These are phyloP conservation scores for Emydocephalus ijimae DNA, from an alignment of 2,113 vertebrate genomes.

Conservation along the genomic window DNA sequence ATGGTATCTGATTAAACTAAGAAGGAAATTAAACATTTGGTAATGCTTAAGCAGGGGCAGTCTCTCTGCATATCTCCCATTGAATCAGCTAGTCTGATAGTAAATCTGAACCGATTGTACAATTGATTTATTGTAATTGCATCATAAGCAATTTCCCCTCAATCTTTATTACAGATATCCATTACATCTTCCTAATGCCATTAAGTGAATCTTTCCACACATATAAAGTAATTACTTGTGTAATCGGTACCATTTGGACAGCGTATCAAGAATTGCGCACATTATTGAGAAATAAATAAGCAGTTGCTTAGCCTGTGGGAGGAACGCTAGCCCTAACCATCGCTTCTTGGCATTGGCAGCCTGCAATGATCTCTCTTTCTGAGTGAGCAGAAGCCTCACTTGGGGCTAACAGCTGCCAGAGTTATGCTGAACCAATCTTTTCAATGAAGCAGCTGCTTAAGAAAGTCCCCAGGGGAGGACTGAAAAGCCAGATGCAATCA, in stretches of 20 bases:
- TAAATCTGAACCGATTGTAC: not conserved
- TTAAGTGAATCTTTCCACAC: conserved; percentile 2
- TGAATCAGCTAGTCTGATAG: not conserved
- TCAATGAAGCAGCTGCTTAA: not conserved
- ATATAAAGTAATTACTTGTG: conserved; percentile 5
- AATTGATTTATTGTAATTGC: not conserved
- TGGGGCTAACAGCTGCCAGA: conserved; percentile 5
- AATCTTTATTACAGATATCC: not conserved
- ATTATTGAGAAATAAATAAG: not conserved
- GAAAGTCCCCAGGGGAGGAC: not conserved
- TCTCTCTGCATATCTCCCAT: not conserved
- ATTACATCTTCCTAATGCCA: conserved; percentile 1
- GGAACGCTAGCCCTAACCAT: not conserved
- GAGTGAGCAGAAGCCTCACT: conserved; percentile 1
- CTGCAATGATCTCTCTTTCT: not conserved
- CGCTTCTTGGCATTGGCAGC: not conserved
- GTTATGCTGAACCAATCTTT: not conserved
- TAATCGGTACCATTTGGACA: not conserved
- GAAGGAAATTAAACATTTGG: not conserved
- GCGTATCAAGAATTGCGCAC: conserved; percentile 2
- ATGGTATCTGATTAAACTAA: not conserved
- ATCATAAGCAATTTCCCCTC: not conserved
- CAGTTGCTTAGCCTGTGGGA: not conserved
- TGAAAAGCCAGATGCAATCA: not conserved
- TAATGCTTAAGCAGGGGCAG: not conserved